phyloP scores from a whole-genome alignment of 2,888 invertebrate genomes.

The Tortricodes alternella region DNA sequence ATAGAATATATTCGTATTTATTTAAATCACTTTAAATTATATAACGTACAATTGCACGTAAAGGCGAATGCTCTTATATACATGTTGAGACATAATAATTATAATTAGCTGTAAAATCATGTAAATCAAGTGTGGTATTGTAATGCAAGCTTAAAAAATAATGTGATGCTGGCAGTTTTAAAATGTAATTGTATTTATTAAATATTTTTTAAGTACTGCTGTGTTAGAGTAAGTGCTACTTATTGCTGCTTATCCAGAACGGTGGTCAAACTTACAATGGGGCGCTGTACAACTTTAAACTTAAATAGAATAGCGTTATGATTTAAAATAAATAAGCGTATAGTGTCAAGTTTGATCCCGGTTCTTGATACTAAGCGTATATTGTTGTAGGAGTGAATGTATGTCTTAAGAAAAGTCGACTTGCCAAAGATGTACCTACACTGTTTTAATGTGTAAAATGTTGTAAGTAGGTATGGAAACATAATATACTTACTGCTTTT shows the following conservation, averaged over 20 bases:
- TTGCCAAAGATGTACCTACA: slow-evolving; percentile 56
- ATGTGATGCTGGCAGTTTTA: slow-evolving; percentile 18
- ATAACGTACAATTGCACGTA: not conserved
- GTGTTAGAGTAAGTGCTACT: slow-evolving; percentile 26
- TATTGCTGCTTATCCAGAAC: too few relatives aligned
- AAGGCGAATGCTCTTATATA: not conserved
- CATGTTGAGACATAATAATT: slow-evolving; percentile 6
- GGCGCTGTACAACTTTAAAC: too few relatives aligned
- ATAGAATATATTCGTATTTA: not conserved
- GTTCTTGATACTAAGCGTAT: too few relatives aligned
- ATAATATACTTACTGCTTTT: slow-evolving; percentile 47
- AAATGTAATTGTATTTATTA: slow-evolving; percentile 28
- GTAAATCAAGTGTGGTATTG: not conserved
- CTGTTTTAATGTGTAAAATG: slow-evolving; percentile 51
- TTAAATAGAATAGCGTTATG: too few relatives aligned
- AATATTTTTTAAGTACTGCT: slow-evolving; percentile 23
- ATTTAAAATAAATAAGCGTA: too few relatives aligned
- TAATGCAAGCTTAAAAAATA: slow-evolving; percentile 9
- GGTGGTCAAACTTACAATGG: too few relatives aligned
- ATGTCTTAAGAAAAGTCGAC: slow-evolving; percentile 32
- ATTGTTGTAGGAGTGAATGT: slow-evolving; percentile 29
- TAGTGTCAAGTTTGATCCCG: too few relatives aligned
- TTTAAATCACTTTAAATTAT: not conserved
- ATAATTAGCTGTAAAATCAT: not conserved
- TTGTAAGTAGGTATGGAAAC: slow-evolving; percentile 45